Percentiles rank a stretch among this genome's conserved stretches.
phyloP scores from a whole-genome alignment of 2,113 vertebrate genomes.

The Thomomys bottae region DNA sequence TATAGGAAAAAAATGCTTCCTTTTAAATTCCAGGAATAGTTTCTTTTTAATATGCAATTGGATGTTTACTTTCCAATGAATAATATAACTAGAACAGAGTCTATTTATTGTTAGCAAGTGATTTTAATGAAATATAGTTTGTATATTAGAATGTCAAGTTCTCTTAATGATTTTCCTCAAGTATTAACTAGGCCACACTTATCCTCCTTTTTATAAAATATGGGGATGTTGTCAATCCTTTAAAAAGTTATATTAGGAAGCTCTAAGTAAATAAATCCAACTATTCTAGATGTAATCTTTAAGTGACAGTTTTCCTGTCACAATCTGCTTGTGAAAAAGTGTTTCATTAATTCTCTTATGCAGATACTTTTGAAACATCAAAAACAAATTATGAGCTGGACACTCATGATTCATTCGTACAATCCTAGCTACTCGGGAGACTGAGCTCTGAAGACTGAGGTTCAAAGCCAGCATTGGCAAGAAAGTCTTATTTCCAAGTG shows the following conservation, averaged over 20 bases:
- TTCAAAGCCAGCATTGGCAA: too few species aligned
- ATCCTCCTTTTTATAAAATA: background rate
- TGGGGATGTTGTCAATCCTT: background rate
- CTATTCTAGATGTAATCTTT: background rate
- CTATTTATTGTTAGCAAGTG: constrained; percentile 39
- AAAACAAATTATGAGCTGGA: background rate
- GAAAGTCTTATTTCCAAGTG: too few species aligned
- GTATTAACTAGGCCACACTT: background rate
- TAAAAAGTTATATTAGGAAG: background rate
- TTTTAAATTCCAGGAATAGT: background rate
- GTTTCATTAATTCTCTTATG: constrained; percentile 26
- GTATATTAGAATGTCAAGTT: constrained; percentile 7
- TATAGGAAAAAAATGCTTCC: too few species aligned
- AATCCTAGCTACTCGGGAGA: too few species aligned
- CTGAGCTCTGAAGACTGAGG: too few species aligned
- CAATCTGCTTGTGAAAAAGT: background rate
- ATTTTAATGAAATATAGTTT: constrained; percentile 28
- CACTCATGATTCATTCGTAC: too few species aligned
- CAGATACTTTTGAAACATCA: background rate
- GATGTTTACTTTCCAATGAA: constrained; percentile 17
- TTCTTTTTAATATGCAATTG: background rate
- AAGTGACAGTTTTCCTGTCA: background rate
- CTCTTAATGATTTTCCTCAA: background rate
- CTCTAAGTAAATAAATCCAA: background rate
- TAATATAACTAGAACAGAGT: background rate